Evolutionary conservation across 1,140 invertebrate genomes (phyloP).

Genomic region (Brachionus rotundiformis): DNA sequence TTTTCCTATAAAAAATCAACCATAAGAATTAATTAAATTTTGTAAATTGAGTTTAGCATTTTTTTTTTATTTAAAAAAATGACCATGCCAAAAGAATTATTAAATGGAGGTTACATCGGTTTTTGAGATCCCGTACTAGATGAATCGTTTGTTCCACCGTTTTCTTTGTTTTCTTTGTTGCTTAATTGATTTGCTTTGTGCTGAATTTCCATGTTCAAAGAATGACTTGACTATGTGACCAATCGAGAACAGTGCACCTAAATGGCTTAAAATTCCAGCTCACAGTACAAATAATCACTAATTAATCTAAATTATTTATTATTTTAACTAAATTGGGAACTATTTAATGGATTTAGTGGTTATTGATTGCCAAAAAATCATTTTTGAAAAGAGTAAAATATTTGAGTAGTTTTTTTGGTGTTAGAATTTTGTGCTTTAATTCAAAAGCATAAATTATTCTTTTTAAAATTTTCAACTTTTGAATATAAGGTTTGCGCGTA

Average conservation of each 20-base stretch:
- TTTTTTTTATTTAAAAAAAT: background rate
- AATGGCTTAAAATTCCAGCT: background rate
- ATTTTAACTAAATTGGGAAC: background rate
- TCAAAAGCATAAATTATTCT: constrained; percentile 42
- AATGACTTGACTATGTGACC: background rate
- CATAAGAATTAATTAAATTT: too few species aligned
- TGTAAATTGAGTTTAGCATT: background rate
- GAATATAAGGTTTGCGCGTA: background rate
- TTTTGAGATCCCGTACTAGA: background rate
- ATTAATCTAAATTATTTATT: background rate
- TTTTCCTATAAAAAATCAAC: constrained; percentile 32
- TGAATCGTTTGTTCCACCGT: background rate
- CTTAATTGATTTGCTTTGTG: constrained; percentile 15
- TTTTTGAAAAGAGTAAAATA: background rate
- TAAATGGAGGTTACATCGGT: background rate
- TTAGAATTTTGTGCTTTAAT: constrained; percentile 17
- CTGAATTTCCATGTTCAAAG: constrained; percentile 26
- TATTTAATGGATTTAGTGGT: too few species aligned
- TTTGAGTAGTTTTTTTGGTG: background rate
- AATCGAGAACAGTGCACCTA: background rate
- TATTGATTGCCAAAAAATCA: background rate
- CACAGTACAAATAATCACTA: background rate
- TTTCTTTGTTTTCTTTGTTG: constrained; percentile 39
- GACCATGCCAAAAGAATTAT: background rate
- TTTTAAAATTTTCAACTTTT: constrained; percentile 19